Evolutionary conservation across 1,140 invertebrate genomes (phyloP), one percentile per base, ranked within the genome.

Genomic region (Ostrea denselamellosa): DNA sequence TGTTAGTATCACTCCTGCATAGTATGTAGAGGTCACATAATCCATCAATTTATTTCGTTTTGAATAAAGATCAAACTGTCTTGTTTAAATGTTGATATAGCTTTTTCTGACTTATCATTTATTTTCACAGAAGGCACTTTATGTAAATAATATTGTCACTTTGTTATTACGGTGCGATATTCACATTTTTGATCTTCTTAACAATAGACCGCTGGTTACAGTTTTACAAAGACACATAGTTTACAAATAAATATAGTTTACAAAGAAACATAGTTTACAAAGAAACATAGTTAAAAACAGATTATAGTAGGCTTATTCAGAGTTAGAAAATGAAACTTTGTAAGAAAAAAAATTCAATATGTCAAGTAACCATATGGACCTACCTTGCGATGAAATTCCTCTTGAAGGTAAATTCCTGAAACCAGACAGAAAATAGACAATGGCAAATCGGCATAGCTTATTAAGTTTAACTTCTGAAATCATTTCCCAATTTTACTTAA

Each of bases 361-460:
- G 28, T 9, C 25, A 77, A 77, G 28, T 12, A 28, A 77, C 68
- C 68, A 77, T 77, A 77, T 77, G 68, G 68, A 77, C 68, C 12
- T 77, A 77, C 68, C 68, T 77, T 77, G 28, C 12, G 10, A 34
- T 34, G 9, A 77, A 77, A 34, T 14, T 77, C 68, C 68, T 9
- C 68, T 77, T 77, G 22, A n/a, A 77, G 10, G 68, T 77, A 77
- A 77, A 77, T 77, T 77, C 68, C 68, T 77, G 68, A 34, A 77
- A 77, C 68, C 25, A 34, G 68, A 77, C 28, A 34, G 68, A 77
- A 28, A 77, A 77, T 28, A 14, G 28, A 77, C 14, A 28, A 28
- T 25, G 68, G 12, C 14, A 4, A 14, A 10, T 77, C 68, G 25
- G 14, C 25, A 22, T 12, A 12, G 8, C 9, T 25, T 71, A 77